phyloP scores from a whole-genome alignment of 2,888 invertebrate genomes.

The Rhingia rostrata region DNA sequence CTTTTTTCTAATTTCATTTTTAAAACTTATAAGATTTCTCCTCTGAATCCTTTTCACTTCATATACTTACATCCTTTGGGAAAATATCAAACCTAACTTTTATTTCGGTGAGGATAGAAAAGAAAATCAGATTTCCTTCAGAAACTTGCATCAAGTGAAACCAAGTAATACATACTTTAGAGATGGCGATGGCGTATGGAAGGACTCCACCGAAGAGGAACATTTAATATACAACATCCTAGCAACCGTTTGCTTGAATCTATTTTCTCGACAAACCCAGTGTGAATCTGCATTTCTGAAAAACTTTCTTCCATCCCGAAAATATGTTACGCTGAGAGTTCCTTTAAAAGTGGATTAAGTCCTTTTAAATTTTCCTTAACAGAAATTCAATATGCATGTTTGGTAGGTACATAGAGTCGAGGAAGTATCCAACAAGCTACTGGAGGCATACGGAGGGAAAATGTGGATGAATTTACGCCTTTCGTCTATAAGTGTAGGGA shows the following conservation, averaged over 20 bases:
- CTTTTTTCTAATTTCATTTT: neutral
- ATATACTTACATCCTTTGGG: neutral
- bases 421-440: neutral
- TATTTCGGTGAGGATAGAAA: neutral
- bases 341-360: constrained; percentile 62
- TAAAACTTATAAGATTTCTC: neutral
- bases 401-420: neutral
- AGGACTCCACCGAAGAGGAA: constrained; percentile 1
- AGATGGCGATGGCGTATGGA: neutral
- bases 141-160: constrained; percentile 37
- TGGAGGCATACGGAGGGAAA: neutral
- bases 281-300: constrained; percentile 31
- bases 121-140: constrained; percentile 55
- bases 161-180: constrained; percentile 18
- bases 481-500: constrained; percentile 23
- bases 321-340: constrained; percentile 46
- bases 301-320: constrained; percentile 32
- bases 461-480: neutral
- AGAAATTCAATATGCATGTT: constrained; percentile 14
- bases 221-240: constrained; percentile 27
- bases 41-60: neutral
- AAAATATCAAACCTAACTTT: constrained; percentile 33
- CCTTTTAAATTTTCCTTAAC: constrained; percentile 44
- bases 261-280: constrained; percentile 30
- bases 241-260: constrained; percentile 13